Evolutionary conservation across 2,888 invertebrate species (phyloP), one percentile per base, ranked within the genome.

Genomic region (Spilosoma lubricipeda): DNA sequence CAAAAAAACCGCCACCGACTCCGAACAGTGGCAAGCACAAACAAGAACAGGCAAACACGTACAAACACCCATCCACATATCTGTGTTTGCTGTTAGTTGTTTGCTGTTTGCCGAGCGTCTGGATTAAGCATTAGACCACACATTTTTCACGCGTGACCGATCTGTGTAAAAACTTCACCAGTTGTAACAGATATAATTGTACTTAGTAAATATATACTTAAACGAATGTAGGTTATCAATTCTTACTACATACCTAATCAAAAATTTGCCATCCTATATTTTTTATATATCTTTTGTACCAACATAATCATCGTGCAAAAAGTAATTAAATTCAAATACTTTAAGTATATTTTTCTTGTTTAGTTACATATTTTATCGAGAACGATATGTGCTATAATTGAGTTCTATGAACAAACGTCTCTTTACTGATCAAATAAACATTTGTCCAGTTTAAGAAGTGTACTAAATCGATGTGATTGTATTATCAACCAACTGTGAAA

Each of bases 381-480:
- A 81, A 73, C 63, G 77, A 73, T 77, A 77, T 81, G 81, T 77
- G 79, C 85, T 83, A 82, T 82, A 85, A 83, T 82, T 84, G 79
- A 80, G 82, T 84, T 79, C 80, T 80, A 79, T 78, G 78, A 80
- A 80, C 86, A 86, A 90, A 88, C 86, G 82, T 80, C 89, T 92
- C 93, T 93, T 93, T 89, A 78, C 90, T 89, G 91, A 89, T 92
- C 93, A 94, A 89, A 90, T 85, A 82, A 66, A 76, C 74, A 77
- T 93, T 95, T 93, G 93, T 90, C 87, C 84, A 84, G 91, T 91
- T 77, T 88, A 93, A 92, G 93, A 92, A 92, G 89, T 89, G 89
- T 86, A 63, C 63, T 30, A 18, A 67, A 83, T 75, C 78, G 75
- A 72, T 82, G 82, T 80, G 68, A 83, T 78, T 74, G 68, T 48